Conservation (phyloP, 2,113 vertebrate species). For the Microtus pennsylvanicus region DNA sequence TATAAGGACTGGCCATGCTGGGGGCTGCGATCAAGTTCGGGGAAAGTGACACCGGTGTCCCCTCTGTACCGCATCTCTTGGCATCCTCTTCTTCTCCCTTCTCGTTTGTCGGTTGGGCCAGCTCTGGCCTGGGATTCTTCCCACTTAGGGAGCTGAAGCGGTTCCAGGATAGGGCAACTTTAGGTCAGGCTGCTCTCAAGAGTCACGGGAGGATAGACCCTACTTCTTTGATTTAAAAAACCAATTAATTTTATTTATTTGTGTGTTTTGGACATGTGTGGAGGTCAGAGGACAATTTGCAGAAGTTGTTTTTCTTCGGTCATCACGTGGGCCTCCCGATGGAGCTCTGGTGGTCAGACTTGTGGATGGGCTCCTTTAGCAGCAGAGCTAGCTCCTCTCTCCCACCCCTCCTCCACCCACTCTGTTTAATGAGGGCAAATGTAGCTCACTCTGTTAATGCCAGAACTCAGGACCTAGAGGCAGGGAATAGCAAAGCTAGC, state of each 20-base stretch:
- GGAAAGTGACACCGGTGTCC: conserved; percentile 63
- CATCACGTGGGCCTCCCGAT: neutral
- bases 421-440: conserved; percentile 4
- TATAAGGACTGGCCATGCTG: conserved; percentile 65
- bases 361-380: neutral
- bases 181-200: conserved; percentile 1
- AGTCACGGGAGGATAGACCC: neutral
- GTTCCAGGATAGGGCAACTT: neutral
- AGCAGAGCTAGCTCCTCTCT: neutral
- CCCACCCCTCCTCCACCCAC: neutral
- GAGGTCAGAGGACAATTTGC: neutral
- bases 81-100: neutral
- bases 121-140: neutral
- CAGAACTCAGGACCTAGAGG: neutral
- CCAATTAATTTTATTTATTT: neutral
- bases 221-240: neutral
- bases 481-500: neutral
- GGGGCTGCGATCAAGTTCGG: conserved; percentile 48
- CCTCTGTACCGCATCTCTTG: neutral
- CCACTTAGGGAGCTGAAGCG: neutral
- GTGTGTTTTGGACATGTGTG: neutral
- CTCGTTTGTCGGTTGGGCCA: neutral
- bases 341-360: neutral
- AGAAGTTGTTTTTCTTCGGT: neutral
- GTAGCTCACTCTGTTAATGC: neutral